Base-by-base conservation (phyloP, 2,113 vertebrate genomes). In the Neolamprologus sp. region DNA sequence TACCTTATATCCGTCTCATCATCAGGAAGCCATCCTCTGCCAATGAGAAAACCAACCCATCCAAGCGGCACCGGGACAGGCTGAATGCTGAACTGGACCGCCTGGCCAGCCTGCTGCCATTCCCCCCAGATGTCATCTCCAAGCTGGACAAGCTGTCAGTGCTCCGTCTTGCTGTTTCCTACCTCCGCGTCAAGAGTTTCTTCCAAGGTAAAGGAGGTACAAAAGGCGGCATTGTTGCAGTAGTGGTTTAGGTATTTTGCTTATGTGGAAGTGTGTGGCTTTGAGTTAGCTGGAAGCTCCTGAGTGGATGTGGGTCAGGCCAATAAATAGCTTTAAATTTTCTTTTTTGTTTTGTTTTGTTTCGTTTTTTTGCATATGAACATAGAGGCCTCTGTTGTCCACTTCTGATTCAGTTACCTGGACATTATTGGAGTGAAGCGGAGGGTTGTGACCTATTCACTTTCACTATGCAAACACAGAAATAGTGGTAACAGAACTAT, bases 81-180 rank as follows among this genome's bases (percentile, higher is more conserved):
- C 96, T 99, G 95, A 99, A 99, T 0, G 97, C 98, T 0, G 98
- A 99, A 91, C 95, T 99, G 92, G 98, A 99, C 92, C 98, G 98
- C 4, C 96, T 99, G 95, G 98, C 98, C 94, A 97, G 97, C 91
- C 96, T 99, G 91, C 95, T 99, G 83, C 99, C 99, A 1, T 98
- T 99, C 75, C 96, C 98, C 1, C 97, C 97, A 0, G 98, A 99
- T 53, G 95, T 99, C 88, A 97, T 98, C 93, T 97, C 98, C 0
- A 99, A 99, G 95, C 95, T 99, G 96, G 99, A 99, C 96, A 99
- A 99, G 88, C 97, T 99, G 16, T 99, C 99, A 0, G 97, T 99
- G 83, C 93, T 99, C 90, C 98, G 99, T 9, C 98, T 99, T 2
- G 99, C 98, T 0, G 98, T 99, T 85, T 98, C 98, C 93, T 99